A percentile compares a stretch with the other conserved stretches of the same genome.
These are phyloP conservation scores for Notoglanidium macrostoma DNA, from an alignment of 2,797 vertebrate genomes.

Conservation along the genomic window DNA sequence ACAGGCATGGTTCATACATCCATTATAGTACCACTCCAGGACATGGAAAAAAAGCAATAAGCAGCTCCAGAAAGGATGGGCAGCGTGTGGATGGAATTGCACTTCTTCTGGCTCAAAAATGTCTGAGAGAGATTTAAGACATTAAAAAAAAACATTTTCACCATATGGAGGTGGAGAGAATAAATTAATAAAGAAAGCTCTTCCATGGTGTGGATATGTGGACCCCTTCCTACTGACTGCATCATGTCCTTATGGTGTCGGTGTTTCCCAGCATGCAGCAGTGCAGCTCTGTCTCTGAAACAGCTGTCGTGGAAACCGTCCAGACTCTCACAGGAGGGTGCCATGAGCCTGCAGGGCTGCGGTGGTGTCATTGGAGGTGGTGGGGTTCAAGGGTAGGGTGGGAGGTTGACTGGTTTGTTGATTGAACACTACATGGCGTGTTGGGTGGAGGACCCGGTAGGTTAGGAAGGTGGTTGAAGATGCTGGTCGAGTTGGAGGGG, in stretches of 20 bases:
- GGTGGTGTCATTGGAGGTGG: constrained; percentile 41
- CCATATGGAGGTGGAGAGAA: constrained; percentile 35
- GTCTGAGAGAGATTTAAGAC: constrained; percentile 39
- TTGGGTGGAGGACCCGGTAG: constrained; percentile 61
- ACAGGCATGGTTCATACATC: constrained; percentile 74
- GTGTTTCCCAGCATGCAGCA: constrained; percentile 55
- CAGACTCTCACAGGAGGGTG: constrained; percentile 49
- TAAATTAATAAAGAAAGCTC: constrained; percentile 47
- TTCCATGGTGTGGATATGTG: constrained; percentile 45
- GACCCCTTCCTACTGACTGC: constrained; percentile 36
- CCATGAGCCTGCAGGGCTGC: constrained; percentile 19
- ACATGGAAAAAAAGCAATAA: constrained; percentile 64
- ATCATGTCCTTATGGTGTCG: constrained; percentile 34
- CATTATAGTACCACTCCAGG: constrained; percentile 83
- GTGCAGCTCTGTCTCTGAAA: constrained; percentile 62
- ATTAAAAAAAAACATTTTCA: constrained; percentile 17
- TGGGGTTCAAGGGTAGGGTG: constrained; percentile 51
- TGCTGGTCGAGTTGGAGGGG: constrained; percentile 62
- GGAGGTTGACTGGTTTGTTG: constrained; percentile 46
- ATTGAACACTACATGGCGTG: constrained; percentile 33
- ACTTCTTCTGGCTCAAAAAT: constrained; percentile 72
- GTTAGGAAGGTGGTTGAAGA: constrained; percentile 60
- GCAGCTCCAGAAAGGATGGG: constrained; percentile 74
- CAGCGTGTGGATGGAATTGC: constrained; percentile 71
- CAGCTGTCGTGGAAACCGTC: constrained; percentile 61